Evolutionary conservation across 2,797 vertebrate genomes (phyloP).

Genomic region (Typhlichthys eigenmanni): DNA sequence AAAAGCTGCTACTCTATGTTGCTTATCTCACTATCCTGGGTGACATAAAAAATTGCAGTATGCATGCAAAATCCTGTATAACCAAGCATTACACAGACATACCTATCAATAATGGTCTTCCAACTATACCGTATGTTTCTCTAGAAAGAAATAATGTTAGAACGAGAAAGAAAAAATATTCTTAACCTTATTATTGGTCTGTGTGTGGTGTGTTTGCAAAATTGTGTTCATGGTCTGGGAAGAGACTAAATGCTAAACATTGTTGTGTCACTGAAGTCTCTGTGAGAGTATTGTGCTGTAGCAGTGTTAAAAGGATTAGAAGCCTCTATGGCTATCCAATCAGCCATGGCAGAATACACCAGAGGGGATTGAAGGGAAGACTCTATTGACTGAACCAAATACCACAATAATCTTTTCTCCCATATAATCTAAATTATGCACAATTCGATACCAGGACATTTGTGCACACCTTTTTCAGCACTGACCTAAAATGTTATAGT

Average conservation of each 20-base stretch:
- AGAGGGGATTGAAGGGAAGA: constrained; percentile 46
- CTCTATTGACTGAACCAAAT: constrained; percentile 29
- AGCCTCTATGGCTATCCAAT: constrained; percentile 57
- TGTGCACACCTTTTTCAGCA: constrained; percentile 8
- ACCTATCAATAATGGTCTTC: constrained; percentile 22
- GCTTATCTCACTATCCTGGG: constrained; percentile 17
- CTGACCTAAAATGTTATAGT: constrained; percentile 9
- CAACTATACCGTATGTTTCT: too few relatives aligned
- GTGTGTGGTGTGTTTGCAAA: constrained; percentile 1
- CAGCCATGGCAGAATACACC: constrained; percentile 46
- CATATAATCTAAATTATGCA: neutral
- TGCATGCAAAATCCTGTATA: constrained; percentile 40
- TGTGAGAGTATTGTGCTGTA: constrained; percentile 3
- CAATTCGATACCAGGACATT: neutral
- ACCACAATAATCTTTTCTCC: constrained; percentile 18
- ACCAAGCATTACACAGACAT: constrained; percentile 40
- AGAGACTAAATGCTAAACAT: neutral
- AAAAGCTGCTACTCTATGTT: constrained; percentile 24
- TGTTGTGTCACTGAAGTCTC: neutral
- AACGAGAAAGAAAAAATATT: constrained; percentile 21
- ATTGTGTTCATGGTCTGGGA: neutral
- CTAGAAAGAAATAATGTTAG: too few relatives aligned
- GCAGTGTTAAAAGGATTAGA: constrained; percentile 63
- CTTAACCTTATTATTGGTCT: constrained; percentile 24
- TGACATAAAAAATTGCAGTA: constrained; percentile 19